Conservation (phyloP, 2,888 invertebrate genomes). For the Mantis religiosa region DNA sequence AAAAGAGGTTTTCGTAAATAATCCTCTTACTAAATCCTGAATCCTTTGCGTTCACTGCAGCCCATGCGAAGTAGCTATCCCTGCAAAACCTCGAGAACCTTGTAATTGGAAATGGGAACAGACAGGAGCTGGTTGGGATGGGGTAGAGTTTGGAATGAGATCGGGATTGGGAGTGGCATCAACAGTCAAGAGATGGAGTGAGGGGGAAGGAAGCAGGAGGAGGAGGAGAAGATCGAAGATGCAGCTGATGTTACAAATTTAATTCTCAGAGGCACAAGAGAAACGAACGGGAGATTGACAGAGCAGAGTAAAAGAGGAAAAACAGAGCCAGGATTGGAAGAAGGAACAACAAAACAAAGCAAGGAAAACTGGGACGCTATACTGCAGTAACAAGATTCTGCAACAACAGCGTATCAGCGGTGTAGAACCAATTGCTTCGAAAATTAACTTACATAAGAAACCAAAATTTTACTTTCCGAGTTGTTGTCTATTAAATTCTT, state of each 20-base stretch:
- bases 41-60: not conserved
- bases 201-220: not conserved
- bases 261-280: conserved; percentile 19
- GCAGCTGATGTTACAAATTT: conserved; percentile 28
- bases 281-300: conserved; percentile 12
- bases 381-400: not conserved
- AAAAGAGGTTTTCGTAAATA: not conserved
- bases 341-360: not conserved
- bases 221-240: conserved; percentile 17
- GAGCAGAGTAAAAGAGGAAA: not conserved
- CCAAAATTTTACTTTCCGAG: not conserved
- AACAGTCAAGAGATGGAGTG: conserved; percentile 8
- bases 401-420: not conserved
- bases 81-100: conserved; percentile 13
- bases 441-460: not conserved
- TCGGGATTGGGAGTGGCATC: conserved; percentile 22
- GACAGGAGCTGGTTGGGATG: conserved; percentile 6
- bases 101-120: conserved; percentile 23
- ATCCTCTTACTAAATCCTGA: not conserved
- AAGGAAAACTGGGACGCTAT: not conserved
- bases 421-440: not conserved
- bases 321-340: not conserved
- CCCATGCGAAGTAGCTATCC: conserved; percentile 1
- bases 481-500: too few relatives aligned
- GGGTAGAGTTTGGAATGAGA: conserved; percentile 9